Percentiles rank a stretch among this genome's conserved stretches.
Conservation (phyloP, 2,113 vertebrate genomes). For the Phaetusa simplex region DNA sequence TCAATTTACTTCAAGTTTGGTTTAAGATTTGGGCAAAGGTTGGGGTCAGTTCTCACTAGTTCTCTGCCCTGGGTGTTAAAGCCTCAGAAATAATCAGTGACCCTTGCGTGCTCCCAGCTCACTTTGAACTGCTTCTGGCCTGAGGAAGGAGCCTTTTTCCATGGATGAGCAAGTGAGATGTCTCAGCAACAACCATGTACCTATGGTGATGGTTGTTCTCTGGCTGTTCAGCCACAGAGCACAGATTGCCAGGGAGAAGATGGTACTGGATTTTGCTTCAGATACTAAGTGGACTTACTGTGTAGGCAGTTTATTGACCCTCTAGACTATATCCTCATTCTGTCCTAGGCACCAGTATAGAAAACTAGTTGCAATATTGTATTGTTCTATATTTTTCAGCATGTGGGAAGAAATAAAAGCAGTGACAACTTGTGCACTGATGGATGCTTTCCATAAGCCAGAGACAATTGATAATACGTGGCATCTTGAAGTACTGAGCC, state of each 20-base stretch:
- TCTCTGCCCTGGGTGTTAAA: background rate
- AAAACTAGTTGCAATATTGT: background rate
- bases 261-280: background rate
- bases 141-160: background rate
- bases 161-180: background rate
- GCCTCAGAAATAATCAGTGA: background rate
- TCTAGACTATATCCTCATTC: background rate
- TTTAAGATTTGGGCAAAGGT: slow-evolving; percentile 4
- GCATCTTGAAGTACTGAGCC: background rate
- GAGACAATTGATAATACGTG: background rate
- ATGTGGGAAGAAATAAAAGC: background rate
- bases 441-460: background rate
- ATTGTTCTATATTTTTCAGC: background rate
- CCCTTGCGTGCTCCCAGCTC: background rate
- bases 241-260: background rate
- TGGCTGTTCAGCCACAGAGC: background rate
- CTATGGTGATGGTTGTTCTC: background rate
- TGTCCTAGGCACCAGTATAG: background rate
- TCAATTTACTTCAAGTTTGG: background rate
- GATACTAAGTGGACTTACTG: background rate
- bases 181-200: background rate
- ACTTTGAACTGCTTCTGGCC: background rate
- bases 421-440: background rate
- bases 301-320: background rate
- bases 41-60: background rate